Evolutionary conservation across 2,113 vertebrate genomes (phyloP).

Genomic region (Ibidorhyncha struthersii): DNA sequence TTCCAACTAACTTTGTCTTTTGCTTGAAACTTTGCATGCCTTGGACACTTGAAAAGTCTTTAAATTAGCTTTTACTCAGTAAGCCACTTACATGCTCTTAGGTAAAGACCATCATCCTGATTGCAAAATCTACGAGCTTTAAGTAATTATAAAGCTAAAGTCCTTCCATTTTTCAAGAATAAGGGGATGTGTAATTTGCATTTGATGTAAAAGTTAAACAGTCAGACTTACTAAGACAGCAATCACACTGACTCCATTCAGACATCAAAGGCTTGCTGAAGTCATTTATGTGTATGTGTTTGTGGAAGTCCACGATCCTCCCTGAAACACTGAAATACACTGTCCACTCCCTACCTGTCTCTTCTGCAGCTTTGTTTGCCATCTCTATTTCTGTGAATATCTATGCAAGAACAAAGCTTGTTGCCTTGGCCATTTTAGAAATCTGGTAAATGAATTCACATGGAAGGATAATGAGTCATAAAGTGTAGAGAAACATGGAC

Average conservation of each 20-base stretch:
- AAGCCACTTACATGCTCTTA: not conserved
- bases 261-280: not conserved
- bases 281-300: fast-evolving
- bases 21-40: not conserved
- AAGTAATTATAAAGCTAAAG: not conserved
- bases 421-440: not conserved
- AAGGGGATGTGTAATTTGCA: not conserved
- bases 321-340: not conserved
- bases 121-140: not conserved
- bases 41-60: not conserved
- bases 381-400: not conserved
- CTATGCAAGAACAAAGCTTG: not conserved
- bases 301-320: fast-evolving
- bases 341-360: not conserved
- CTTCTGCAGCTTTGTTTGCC: not conserved
- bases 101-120: not conserved
- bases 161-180: not conserved
- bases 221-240: not conserved
- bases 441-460: not conserved
- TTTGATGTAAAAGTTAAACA: not conserved
- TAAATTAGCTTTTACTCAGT: not conserved
- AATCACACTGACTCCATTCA: not conserved
- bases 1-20: not conserved
- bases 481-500: not conserved
- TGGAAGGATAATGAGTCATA: not conserved